A percentile compares a stretch with the other conserved stretches of the same genome.
These are phyloP conservation scores for Moxostoma hubbsi DNA, from an alignment of 2,797 vertebrate species.

Conservation along the genomic window DNA sequence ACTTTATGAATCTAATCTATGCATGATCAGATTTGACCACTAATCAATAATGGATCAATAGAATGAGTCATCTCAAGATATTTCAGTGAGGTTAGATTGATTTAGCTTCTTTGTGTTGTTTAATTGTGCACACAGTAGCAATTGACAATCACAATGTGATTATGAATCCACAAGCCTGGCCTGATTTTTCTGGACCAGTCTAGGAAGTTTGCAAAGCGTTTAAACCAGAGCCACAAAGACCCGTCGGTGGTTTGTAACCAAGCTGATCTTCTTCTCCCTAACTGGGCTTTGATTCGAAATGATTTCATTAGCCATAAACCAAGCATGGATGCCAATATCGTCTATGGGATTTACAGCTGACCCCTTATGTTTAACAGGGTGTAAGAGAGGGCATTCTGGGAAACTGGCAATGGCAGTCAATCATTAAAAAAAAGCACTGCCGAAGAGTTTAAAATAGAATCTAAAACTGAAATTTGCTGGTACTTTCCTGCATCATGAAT, in stretches of 20 bases:
- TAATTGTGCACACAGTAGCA: too few relatives aligned
- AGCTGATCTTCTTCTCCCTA: neutral
- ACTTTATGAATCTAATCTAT: neutral
- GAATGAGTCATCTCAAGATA: neutral
- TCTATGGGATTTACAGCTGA: slow-evolving; percentile 71
- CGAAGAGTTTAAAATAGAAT: neutral
- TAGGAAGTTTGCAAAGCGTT: slow-evolving; percentile 6
- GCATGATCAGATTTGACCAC: neutral
- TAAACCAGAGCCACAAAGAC: slow-evolving; percentile 5
- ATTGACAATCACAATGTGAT: neutral
- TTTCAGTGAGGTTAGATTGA: too few relatives aligned
- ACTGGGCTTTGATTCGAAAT: slow-evolving; percentile 59
- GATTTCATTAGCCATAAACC: slow-evolving; percentile 65
- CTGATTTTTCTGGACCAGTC: neutral
- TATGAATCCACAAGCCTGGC: neutral
- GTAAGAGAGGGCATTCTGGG: slow-evolving; percentile 18
- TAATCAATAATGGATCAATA: slow-evolving; percentile 18
- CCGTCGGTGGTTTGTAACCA: slow-evolving; percentile 24
- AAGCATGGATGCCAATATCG: slow-evolving; percentile 70
- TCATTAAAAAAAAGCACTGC: slow-evolving; percentile 18
- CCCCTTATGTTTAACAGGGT: neutral
- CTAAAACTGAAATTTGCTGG: too few relatives aligned
- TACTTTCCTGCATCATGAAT: too few relatives aligned
- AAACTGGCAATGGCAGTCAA: neutral
- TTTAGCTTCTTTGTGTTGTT: too few relatives aligned